Conservation (phyloP, 1,140 invertebrate genomes). For the Caenorhabditis inopinata region DNA sequence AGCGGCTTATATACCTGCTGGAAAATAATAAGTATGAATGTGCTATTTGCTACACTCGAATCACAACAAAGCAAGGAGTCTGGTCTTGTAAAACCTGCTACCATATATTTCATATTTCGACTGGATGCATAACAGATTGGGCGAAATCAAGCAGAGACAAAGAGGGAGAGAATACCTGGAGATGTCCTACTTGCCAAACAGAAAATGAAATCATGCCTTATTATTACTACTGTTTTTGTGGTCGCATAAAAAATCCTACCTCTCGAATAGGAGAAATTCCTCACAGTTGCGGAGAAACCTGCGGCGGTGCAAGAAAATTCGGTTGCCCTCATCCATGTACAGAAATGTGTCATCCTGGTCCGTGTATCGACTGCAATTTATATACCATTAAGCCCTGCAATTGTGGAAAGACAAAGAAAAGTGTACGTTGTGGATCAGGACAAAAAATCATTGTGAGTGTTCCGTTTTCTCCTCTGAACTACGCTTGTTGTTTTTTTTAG, state of each 20-base stretch:
- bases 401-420: constrained; percentile 68
- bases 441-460: constrained; percentile 41
- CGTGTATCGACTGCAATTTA: constrained; percentile 76
- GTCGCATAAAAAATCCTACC: constrained; percentile 52
- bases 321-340: constrained; percentile 81
- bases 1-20: constrained; percentile 79
- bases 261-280: constrained; percentile 72
- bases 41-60: constrained; percentile 84
- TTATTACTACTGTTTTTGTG: constrained; percentile 68
- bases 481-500: constrained; percentile 33
- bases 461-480: neutral
- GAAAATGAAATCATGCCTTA: constrained; percentile 57
- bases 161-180: constrained; percentile 72
- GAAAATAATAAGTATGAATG: constrained; percentile 80
- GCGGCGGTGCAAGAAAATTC: constrained; percentile 70
- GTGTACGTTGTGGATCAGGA: constrained; percentile 38
- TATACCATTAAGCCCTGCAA: constrained; percentile 69
- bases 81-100: constrained; percentile 89
- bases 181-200: constrained; percentile 75
- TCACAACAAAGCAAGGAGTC: constrained; percentile 75
- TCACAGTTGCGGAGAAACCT: constrained; percentile 85
- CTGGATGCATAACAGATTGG: constrained; percentile 35
- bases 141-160: constrained; percentile 47
- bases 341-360: constrained; percentile 83
- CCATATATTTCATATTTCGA: constrained; percentile 79